Percentiles rank a stretch among this genome's conserved stretches.
Evolutionary conservation across 2,113 vertebrate species (phyloP).

Genomic region (Phaethon lepturus): DNA sequence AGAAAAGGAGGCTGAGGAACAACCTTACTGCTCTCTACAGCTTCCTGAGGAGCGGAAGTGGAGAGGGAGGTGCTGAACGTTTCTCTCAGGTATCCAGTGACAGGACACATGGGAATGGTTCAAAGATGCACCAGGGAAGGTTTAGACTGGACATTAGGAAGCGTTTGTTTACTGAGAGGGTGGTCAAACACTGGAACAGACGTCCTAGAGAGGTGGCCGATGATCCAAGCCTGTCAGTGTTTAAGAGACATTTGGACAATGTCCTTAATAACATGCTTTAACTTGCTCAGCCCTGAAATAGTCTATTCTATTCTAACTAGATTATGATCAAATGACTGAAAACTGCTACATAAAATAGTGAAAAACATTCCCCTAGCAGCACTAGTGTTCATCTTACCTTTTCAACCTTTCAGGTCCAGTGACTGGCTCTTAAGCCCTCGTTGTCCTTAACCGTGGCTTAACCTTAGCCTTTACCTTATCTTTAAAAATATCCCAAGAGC

Average conservation of each 20-base stretch:
- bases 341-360: not conserved
- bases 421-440: not conserved
- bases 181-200: not conserved
- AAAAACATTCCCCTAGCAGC: not conserved
- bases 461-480: not conserved
- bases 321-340: not conserved
- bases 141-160: not conserved
- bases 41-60: too few relatives aligned
- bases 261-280: not conserved
- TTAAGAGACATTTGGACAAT: too few relatives aligned
- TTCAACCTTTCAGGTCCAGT: not conserved
- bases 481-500: not conserved
- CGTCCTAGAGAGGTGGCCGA: not conserved
- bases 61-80: too few relatives aligned
- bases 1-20: too few relatives aligned
- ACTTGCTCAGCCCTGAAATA: not conserved
- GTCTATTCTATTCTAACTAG: not conserved
- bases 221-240: too few relatives aligned
- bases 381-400: not conserved
- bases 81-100: too few relatives aligned
- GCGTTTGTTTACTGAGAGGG: not conserved
- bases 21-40: too few relatives aligned
- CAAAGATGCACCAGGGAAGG: not conserved
- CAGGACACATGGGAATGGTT: not conserved
- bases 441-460: not conserved